Base-by-base conservation (phyloP, 2,113 vertebrate genomes). In the Lophius piscatorius region DNA sequence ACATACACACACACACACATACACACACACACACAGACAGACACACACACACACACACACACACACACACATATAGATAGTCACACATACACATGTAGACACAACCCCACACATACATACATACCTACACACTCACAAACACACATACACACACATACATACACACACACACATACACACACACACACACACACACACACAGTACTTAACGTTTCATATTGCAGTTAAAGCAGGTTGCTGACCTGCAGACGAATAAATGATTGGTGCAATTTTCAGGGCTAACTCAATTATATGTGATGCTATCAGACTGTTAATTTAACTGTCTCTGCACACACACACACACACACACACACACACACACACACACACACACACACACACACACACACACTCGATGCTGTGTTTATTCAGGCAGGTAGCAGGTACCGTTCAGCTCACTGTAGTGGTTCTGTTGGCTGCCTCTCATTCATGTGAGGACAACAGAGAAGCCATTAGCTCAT, bases 401-500 rank as follows among this genome's bases (percentile, higher is more conserved):
- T n/a, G n/a, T n/a, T n/a, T n/a, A n/a, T n/a, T n/a, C n/a, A n/a
- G n/a, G n/a, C n/a, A n/a, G n/a, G n/a, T n/a, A n/a, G n/a, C n/a
- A n/a, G n/a, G n/a, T n/a, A n/a, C n/a, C n/a, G n/a, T n/a, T n/a
- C n/a, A n/a, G n/a, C n/a, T n/a, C n/a, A n/a, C n/a, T n/a, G n/a
- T n/a, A n/a, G 63, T 22, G 50, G 39, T 55, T 80, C 64, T 61
- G 48, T 39, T 29, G 66, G 57, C 35, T 36, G 33, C 52, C 56
- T 26, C 36, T 78, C 52, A 80, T 86, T 85, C 76, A 85, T 69
- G 52, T 17, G 61, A 72, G 47, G 31, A 81, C 70, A 84, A 82
- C 26, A 11, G 77, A 69, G 63, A 68, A 74, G 59, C 65, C 73
- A 76, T 87, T 86, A 83, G 55, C 41, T 63, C 44, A 63, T 73